Conservation (phyloP, 2,888 invertebrate genomes). For the Eupelmus urozonus region DNA sequence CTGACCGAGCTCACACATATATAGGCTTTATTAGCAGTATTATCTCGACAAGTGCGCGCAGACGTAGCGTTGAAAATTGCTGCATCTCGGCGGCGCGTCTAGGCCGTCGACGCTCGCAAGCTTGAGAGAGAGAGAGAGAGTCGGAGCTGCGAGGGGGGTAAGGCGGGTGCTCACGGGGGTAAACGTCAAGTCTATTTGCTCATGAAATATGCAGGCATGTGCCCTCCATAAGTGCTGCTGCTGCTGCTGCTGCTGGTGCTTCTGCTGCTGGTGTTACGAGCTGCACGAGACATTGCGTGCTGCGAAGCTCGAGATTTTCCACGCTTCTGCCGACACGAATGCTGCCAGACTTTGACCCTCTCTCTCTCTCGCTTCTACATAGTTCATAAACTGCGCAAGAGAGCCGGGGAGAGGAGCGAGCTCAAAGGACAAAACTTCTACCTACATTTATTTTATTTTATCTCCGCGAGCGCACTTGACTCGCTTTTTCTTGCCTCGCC, state of each 20-base stretch:
- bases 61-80: too few relatives aligned
- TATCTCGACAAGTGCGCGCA: too few relatives aligned
- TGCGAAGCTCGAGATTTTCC: neutral
- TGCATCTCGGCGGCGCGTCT: too few relatives aligned
- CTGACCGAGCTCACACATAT: too few relatives aligned
- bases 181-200: constrained; percentile 72
- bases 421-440: neutral
- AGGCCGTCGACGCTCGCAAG: too few relatives aligned
- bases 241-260: neutral
- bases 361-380: constrained; percentile 9
- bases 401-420: too few relatives aligned
- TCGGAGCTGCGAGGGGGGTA: neutral
- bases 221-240: constrained; percentile 60
- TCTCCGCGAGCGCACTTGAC: too few relatives aligned
- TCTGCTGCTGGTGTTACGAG: neutral
- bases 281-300: neutral
- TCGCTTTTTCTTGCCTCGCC: too few relatives aligned
- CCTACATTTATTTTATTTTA: constrained; percentile 2
- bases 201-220: constrained; percentile 75
- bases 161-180: neutral
- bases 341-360: constrained; percentile 4
- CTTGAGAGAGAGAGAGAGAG: neutral
- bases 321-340: neutral
- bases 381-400: neutral
- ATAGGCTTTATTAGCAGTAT: too few relatives aligned